These are phyloP conservation scores for Tachystola acroxantha DNA, from an alignment of 2,888 invertebrate genomes.

Conservation along the genomic window DNA sequence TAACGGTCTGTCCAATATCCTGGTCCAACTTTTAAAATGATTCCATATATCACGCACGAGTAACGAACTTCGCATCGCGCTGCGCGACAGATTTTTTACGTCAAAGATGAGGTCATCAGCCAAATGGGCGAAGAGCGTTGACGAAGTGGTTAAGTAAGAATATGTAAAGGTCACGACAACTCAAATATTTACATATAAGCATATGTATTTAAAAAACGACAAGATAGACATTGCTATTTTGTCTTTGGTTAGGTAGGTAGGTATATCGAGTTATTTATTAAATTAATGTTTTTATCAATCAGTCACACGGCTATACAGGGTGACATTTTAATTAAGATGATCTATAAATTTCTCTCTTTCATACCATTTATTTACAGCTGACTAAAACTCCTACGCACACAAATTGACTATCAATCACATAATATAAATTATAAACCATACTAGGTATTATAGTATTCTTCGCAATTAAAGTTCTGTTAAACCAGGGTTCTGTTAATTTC, in stretches of 20 bases:
- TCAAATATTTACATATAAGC: too few species aligned
- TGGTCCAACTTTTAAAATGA: neutral
- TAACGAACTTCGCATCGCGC: neutral
- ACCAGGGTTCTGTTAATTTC: too few species aligned
- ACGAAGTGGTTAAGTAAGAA: slow-evolving; percentile 8
- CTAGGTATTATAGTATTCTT: too few species aligned
- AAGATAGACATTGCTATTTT: neutral
- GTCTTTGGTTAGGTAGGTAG: too few species aligned
- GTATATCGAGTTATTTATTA: too few species aligned
- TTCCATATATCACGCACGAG: neutral
- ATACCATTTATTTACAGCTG: too few species aligned
- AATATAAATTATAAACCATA: too few species aligned
- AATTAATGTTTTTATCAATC: neutral
- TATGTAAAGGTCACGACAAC: slow-evolving; percentile 6
- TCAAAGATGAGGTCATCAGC: slow-evolving; percentile 8
- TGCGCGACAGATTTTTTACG: slow-evolving; percentile 6
- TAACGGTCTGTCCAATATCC: neutral
- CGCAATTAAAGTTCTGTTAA: too few species aligned
- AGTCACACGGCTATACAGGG: neutral
- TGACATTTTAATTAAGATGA: neutral
- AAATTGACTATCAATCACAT: too few species aligned
- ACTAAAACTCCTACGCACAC: too few species aligned
- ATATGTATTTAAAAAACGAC: neutral
- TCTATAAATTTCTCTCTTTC: too few species aligned
- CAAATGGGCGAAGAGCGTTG: neutral